Evolutionary conservation across 2,113 vertebrate species (phyloP).

Genomic region (Hemiscyllium ocellatum): DNA sequence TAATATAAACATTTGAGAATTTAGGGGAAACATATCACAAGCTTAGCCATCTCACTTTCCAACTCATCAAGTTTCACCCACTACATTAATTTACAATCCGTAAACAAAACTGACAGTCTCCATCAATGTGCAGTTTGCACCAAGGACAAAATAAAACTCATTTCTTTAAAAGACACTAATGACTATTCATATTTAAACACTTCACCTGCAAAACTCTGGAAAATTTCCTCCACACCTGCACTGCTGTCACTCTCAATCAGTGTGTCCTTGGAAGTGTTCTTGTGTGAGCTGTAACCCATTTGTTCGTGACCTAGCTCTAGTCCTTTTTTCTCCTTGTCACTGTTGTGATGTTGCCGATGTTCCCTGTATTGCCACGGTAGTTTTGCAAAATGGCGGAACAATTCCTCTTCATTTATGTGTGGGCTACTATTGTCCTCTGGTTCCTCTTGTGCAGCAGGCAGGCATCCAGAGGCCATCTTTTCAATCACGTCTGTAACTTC

Average conservation of each 20-base stretch:
- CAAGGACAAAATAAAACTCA: background rate
- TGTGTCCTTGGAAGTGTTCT: background rate
- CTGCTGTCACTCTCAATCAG: slow-evolving; percentile 39
- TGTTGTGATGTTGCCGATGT: background rate
- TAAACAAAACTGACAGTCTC: background rate
- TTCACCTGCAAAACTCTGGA: slow-evolving; percentile 44
- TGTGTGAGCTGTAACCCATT: background rate
- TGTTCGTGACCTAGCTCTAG: background rate
- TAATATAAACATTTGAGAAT: background rate
- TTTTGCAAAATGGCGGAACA: background rate
- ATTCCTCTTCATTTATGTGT: slow-evolving; percentile 40
- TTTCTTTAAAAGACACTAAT: background rate
- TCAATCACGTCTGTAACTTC: slow-evolving; percentile 59
- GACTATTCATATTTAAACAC: background rate
- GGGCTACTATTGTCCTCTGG: slow-evolving; percentile 39
- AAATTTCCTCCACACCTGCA: slow-evolving; percentile 37
- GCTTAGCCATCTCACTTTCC: background rate
- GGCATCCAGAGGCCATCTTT: slow-evolving; percentile 51
- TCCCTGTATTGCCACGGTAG: fast-evolving
- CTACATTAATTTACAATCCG: background rate
- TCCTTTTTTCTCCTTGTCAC: background rate
- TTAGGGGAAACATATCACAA: background rate
- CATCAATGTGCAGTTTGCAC: background rate
- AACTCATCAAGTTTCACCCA: background rate
- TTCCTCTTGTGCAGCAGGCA: slow-evolving; percentile 39